These are phyloP conservation scores for Venustoraphidia nigricollis DNA, from an alignment of 2,888 invertebrate species.

Conservation along the genomic window DNA sequence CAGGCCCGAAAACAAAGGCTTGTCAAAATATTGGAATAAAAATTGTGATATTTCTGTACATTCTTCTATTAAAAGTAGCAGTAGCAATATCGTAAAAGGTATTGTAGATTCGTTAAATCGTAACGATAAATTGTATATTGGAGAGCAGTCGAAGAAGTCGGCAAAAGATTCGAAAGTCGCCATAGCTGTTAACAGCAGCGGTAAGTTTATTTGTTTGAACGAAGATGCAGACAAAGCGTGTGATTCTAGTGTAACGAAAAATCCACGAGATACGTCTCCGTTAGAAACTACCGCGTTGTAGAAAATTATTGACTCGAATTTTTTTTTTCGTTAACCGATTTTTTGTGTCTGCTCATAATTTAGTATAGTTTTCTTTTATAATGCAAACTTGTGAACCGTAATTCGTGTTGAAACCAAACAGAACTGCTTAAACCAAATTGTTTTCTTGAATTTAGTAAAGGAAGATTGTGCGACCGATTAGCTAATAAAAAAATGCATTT, in stretches of 20 bases:
- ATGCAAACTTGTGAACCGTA: no score
- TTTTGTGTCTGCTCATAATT: no score
- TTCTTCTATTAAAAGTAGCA: background rate
- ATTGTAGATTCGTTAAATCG: conserved; percentile 26
- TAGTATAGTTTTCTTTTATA: no score
- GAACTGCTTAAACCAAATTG: no score
- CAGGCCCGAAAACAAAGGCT: background rate
- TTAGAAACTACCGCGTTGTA: conserved; percentile 2
- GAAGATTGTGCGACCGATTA: no score
- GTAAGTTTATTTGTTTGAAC: background rate
- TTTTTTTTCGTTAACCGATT: background rate
- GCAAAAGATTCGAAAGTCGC: background rate
- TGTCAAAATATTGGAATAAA: conserved; percentile 1
- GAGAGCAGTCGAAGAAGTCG: background rate
- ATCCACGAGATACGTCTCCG: background rate
- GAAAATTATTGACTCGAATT: background rate
- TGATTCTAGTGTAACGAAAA: background rate
- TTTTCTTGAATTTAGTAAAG: no score
- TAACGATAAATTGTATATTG: conserved; percentile 16
- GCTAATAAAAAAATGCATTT: no score
- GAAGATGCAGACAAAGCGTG: background rate
- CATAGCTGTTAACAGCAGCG: background rate
- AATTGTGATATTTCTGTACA: conserved; percentile 1
- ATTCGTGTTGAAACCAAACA: no score
- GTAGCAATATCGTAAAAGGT: conserved; percentile 21